Evolutionary conservation across 2,797 vertebrate genomes (phyloP).

Genomic region (Neolamprologus multifasciatus): DNA sequence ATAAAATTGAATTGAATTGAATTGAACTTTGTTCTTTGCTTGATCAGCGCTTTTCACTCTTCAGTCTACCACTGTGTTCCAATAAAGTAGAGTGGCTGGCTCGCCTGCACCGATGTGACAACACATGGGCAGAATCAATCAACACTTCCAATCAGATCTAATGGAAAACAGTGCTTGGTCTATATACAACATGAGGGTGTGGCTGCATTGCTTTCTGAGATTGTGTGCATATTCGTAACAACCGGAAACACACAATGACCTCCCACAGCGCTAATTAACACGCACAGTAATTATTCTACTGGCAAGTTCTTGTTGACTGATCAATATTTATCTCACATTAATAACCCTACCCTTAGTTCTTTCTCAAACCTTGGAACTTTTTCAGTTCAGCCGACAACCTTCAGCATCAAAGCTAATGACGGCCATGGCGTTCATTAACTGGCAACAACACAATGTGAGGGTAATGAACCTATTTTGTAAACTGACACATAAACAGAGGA

Average conservation of each 20-base stretch:
- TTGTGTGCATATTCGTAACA: neutral
- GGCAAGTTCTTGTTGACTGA: neutral
- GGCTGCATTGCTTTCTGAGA: neutral
- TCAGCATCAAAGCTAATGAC: neutral
- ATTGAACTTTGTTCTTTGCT: neutral
- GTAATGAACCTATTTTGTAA: neutral
- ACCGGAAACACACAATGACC: neutral
- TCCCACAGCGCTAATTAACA: neutral
- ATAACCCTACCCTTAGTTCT: neutral
- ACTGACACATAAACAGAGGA: neutral
- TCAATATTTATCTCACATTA: neutral
- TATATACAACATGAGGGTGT: constrained; percentile 3
- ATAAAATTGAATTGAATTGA: neutral
- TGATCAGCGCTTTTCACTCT: constrained; percentile 31
- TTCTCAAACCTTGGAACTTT: neutral
- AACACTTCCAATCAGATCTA: constrained; percentile 59
- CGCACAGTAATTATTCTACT: neutral
- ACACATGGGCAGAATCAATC: constrained; percentile 59
- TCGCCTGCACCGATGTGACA: constrained; percentile 12
- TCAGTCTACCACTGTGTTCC: neutral
- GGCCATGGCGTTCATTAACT: neutral
- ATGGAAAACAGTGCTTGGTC: constrained; percentile 39
- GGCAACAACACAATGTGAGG: neutral
- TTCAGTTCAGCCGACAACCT: neutral
- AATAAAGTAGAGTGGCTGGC: constrained; percentile 59